Evolutionary conservation across 2,888 invertebrate genomes (phyloP).

Genomic region (Aphidoletes aphidimyza): DNA sequence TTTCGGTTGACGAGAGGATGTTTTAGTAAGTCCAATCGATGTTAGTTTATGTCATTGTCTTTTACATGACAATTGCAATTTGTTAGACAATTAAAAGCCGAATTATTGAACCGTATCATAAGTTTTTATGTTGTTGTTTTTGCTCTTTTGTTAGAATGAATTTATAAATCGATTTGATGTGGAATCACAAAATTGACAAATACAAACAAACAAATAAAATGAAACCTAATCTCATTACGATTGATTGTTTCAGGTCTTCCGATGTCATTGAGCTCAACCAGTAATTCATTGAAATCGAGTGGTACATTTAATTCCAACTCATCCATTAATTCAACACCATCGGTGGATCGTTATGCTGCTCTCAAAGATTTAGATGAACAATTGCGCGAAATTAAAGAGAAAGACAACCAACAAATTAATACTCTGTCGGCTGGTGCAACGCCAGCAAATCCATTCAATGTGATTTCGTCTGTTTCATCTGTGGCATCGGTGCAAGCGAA

Average conservation of each 20-base stretch:
- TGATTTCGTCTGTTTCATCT: conserved; percentile 47
- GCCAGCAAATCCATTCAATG: conserved; percentile 46
- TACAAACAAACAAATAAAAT: background rate
- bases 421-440: background rate
- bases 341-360: conserved; percentile 94
- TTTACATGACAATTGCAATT: too few relatives aligned
- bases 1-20: background rate
- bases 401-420: conserved; percentile 15
- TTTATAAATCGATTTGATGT: too few relatives aligned
- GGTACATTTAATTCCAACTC: conserved; percentile 61
- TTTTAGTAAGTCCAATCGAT: background rate
- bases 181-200: background rate
- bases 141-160: too few relatives aligned
- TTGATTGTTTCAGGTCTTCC: conserved; percentile 61
- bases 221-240: background rate
- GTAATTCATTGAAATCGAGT: conserved; percentile 59
- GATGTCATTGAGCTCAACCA: conserved; percentile 61
- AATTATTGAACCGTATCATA: too few relatives aligned
- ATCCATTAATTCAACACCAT: conserved; percentile 61
- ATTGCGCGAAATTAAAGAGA: conserved; percentile 68
- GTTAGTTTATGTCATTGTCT: background rate
- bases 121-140: too few relatives aligned
- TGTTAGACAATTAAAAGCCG: background rate
- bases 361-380: conserved; percentile 91
- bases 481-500: conserved; percentile 60